These are phyloP conservation scores for Drosophila yakuba DNA, from an alignment of 1,140 invertebrate genomes.

Conservation along the genomic window DNA sequence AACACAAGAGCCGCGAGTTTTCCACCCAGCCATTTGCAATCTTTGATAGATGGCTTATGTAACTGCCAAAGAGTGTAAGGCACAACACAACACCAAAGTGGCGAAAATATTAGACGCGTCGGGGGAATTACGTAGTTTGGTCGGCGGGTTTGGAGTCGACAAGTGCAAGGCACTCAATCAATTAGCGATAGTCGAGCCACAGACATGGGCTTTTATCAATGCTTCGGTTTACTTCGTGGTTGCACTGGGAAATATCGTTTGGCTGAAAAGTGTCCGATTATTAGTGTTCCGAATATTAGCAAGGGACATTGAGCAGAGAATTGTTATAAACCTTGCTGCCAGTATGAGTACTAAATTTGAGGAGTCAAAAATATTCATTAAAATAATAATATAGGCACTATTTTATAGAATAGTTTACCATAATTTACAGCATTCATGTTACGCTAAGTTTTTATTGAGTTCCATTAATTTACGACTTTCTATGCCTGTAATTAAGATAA, in stretches of 20 bases:
- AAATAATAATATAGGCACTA: no score
- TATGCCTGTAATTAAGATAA: constrained; percentile 34
- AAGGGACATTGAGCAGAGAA: background rate
- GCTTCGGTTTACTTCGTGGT: background rate
- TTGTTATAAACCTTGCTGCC: background rate
- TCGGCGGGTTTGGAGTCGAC: constrained; percentile 23
- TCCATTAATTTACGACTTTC: constrained; percentile 31
- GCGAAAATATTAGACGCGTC: constrained; percentile 15
- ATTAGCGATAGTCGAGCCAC: constrained; percentile 42
- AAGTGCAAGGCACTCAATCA: constrained; percentile 67
- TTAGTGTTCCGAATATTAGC: no score
- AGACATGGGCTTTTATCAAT: constrained; percentile 31
- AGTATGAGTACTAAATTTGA: no score
- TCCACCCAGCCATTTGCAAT: constrained; percentile 38
- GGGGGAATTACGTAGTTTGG: constrained; percentile 41
- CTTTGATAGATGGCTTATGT: constrained; percentile 57
- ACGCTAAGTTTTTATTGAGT: constrained; percentile 11
- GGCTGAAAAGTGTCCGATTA: no score
- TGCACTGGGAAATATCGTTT: background rate
- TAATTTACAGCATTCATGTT: constrained; percentile 10
- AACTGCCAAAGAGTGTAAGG: constrained; percentile 45
- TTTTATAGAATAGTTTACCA: no score
- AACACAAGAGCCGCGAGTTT: constrained; percentile 33
- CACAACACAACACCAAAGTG: constrained; percentile 16
- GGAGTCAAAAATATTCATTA: no score